A percentile compares a stretch with the other conserved stretches of the same genome.
Conservation (phyloP, 35 echinoderm and acorn worm species). For the Holothuria glaberrima region DNA sequence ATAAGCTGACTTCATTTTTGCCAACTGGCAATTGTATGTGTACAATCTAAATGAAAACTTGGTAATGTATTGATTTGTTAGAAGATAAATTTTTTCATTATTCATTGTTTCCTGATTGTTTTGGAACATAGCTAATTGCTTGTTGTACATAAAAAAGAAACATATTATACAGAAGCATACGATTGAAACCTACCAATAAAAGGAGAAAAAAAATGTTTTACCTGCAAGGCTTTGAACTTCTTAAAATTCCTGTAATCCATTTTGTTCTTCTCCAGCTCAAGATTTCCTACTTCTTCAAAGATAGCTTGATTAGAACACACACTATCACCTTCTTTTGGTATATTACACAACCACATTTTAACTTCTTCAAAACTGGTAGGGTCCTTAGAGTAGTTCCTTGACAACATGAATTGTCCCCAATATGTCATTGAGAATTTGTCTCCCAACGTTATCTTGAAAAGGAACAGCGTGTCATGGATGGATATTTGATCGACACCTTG, state of each 20-base stretch:
- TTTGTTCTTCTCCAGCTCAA: constrained; percentile 77
- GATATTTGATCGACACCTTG: constrained; percentile 75
- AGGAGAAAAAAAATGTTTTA: neutral
- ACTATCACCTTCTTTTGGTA: constrained; percentile 52
- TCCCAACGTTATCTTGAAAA: constrained; percentile 90
- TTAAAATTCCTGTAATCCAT: constrained; percentile 77
- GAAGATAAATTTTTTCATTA: too few relatives aligned
- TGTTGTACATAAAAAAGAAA: too few relatives aligned
- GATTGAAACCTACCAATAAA: too few relatives aligned
- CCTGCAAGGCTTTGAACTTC: constrained; percentile 78
- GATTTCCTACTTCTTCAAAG: constrained; percentile 57
- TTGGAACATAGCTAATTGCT: too few relatives aligned
- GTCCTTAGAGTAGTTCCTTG: constrained; percentile 67
- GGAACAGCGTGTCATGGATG: constrained; percentile 82
- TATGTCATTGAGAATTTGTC: constrained; percentile 85
- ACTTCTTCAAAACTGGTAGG: constrained; percentile 83
- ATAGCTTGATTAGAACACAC: constrained; percentile 52
- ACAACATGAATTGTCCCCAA: constrained; percentile 85
- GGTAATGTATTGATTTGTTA: too few relatives aligned
- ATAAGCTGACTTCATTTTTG: too few relatives aligned
- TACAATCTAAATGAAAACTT: too few relatives aligned
- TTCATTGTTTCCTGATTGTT: too few relatives aligned
- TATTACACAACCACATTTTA: constrained; percentile 89
- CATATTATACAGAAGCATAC: too few relatives aligned
- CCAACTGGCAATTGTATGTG: too few relatives aligned